phyloP scores from a whole-genome alignment of 1,140 invertebrate genomes.

The Campoletis sonorensis region DNA sequence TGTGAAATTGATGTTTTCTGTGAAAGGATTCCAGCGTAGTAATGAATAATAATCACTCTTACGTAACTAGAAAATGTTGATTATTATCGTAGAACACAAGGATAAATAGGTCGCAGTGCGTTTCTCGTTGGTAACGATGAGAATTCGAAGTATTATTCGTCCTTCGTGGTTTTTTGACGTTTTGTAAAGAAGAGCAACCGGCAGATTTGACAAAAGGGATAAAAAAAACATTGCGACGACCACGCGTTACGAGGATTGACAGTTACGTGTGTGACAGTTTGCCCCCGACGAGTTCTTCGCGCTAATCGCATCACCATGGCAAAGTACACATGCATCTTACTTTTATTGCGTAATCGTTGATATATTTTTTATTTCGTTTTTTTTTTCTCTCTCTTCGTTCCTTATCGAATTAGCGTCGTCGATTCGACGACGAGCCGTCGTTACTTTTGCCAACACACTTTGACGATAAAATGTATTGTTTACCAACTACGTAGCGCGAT shows the following conservation, averaged over 20 bases:
- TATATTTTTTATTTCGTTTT: slow-evolving; percentile 29
- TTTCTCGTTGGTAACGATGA: neutral
- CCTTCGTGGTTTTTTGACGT: neutral
- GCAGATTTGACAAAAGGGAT: neutral
- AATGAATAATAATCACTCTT: slow-evolving; percentile 34
- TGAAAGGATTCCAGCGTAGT: neutral
- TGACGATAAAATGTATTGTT: slow-evolving; percentile 58
- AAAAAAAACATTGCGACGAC: neutral
- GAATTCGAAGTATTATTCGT: neutral
- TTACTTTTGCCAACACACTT: neutral
- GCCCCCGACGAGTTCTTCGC: neutral
- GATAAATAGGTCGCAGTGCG: neutral
- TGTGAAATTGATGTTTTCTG: neutral
- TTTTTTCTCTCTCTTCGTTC: neutral
- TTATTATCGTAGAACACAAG: neutral
- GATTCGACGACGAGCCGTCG: slow-evolving; percentile 46
- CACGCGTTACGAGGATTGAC: slow-evolving; percentile 24
- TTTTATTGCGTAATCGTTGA: slow-evolving; percentile 57
- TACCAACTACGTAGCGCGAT: slow-evolving; percentile 50
- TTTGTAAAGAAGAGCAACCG: neutral
- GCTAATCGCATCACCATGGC: slow-evolving; percentile 67
- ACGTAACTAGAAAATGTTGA: slow-evolving; percentile 26
- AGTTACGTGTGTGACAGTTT: neutral
- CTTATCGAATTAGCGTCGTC: slow-evolving; percentile 63
- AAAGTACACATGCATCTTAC: slow-evolving; percentile 69